Conservation (phyloP, 2,113 vertebrate genomes). For the Tamias sibiricus region DNA sequence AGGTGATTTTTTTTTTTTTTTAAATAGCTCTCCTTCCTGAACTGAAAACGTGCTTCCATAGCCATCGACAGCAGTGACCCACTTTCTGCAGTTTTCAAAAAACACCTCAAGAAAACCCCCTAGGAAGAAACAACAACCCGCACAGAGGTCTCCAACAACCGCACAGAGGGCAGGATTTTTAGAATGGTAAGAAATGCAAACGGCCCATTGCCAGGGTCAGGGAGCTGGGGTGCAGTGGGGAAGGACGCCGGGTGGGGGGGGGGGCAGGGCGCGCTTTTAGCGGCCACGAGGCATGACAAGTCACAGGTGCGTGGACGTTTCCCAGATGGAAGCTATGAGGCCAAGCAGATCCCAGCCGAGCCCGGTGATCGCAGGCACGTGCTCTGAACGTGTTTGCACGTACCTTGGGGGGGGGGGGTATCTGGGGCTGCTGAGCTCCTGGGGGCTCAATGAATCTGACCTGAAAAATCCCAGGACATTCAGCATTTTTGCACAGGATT, state of each 20-base stretch:
- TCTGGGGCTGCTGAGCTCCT: not conserved
- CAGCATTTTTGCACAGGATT: not conserved
- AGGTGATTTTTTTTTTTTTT: constrained; percentile 55
- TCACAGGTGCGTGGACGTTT: too few relatives aligned
- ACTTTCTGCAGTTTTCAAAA: not conserved
- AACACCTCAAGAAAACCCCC: not conserved
- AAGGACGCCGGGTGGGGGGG: not conserved
- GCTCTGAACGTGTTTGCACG: not conserved
- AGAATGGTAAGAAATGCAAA: too few relatives aligned
- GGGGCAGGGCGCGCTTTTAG: not conserved
- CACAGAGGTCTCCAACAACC: not conserved
- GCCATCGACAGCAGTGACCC: not conserved
- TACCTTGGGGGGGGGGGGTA: not conserved
- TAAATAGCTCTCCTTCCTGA: not conserved
- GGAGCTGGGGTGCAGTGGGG: too few relatives aligned
- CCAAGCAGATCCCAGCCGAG: too few relatives aligned
- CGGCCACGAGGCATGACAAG: not conserved
- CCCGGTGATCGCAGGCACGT: too few relatives aligned
- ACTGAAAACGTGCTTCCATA: not conserved
- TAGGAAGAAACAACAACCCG: not conserved
- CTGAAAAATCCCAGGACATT: not conserved
- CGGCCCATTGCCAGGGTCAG: too few relatives aligned
- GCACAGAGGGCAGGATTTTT: not conserved
- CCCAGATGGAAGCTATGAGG: too few relatives aligned
- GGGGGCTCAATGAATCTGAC: not conserved